Conservation (phyloP, 2,797 vertebrate species). For the Sternarchorhynchus goeldii region DNA sequence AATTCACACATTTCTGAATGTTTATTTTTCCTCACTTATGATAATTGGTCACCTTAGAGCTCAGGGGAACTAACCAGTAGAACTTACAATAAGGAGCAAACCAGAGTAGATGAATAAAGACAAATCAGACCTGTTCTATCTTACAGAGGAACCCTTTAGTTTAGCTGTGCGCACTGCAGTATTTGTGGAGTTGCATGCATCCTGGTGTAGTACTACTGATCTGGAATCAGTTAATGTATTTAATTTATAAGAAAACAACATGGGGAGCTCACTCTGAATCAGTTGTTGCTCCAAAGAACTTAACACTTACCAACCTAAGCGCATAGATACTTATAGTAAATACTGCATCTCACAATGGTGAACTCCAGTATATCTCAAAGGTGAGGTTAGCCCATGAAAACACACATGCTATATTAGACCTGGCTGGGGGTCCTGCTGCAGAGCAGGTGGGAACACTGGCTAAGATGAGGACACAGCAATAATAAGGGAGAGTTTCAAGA, state of each 20-base stretch:
- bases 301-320: background rate
- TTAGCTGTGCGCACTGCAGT: slow-evolving; percentile 2
- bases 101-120: background rate
- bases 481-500: too few relatives aligned
- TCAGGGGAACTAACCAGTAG: slow-evolving; percentile 11
- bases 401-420: slow-evolving; percentile 2
- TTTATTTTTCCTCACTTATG: background rate
- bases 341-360: too few relatives aligned
- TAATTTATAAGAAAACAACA: background rate
- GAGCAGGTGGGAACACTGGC: too few relatives aligned
- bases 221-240: slow-evolving; percentile 2
- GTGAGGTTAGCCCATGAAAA: too few relatives aligned
- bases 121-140: background rate
- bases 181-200: background rate
- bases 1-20: background rate
- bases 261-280: background rate
- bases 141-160: background rate
- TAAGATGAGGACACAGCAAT: too few relatives aligned
- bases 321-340: too few relatives aligned
- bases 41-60: slow-evolving; percentile 1
- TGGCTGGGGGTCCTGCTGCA: too few relatives aligned
- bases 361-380: too few relatives aligned
- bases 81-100: background rate
- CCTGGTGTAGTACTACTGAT: background rate
- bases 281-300: slow-evolving; percentile 1